Evolutionary conservation across 2,888 invertebrate species (phyloP).

Genomic region (Glaucopsyche alexis): DNA sequence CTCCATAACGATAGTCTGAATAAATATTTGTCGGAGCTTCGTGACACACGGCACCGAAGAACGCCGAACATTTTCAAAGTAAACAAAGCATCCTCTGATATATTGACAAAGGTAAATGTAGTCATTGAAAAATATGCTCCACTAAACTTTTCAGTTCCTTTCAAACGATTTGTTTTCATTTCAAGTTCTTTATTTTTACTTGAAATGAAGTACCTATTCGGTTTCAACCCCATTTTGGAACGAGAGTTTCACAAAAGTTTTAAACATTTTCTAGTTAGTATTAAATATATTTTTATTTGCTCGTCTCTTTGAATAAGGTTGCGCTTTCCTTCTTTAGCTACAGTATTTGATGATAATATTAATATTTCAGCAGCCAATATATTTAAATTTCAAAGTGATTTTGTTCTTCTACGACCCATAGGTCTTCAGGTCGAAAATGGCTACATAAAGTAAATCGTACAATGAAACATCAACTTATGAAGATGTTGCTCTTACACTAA

Average conservation of each 20-base stretch:
- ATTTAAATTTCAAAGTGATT: too few relatives aligned
- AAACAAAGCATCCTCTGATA: neutral
- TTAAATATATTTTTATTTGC: neutral
- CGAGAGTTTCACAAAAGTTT: neutral
- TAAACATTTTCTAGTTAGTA: neutral
- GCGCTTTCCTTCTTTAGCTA: too few relatives aligned
- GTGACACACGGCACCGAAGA: constrained; percentile 15
- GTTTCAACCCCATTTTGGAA: neutral
- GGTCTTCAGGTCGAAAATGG: too few relatives aligned
- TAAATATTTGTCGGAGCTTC: constrained; percentile 8
- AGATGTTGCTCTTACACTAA: too few relatives aligned
- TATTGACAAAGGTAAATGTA: constrained; percentile 18
- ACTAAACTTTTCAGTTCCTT: constrained; percentile 4
- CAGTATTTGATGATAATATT: too few relatives aligned
- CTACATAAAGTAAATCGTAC: too few relatives aligned
- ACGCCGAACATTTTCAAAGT: neutral
- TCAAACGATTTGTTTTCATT: constrained; percentile 13
- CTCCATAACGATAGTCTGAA: constrained; percentile 1
- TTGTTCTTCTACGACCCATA: too few relatives aligned
- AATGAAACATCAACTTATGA: too few relatives aligned
- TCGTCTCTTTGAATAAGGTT: neutral
- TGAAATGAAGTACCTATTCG: neutral
- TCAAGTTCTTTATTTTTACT: constrained; percentile 1
- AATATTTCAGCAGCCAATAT: too few relatives aligned
- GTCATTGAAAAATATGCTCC: constrained; percentile 10